Conservation (phyloP, 1,140 invertebrate species). For the Venturia canescens region DNA sequence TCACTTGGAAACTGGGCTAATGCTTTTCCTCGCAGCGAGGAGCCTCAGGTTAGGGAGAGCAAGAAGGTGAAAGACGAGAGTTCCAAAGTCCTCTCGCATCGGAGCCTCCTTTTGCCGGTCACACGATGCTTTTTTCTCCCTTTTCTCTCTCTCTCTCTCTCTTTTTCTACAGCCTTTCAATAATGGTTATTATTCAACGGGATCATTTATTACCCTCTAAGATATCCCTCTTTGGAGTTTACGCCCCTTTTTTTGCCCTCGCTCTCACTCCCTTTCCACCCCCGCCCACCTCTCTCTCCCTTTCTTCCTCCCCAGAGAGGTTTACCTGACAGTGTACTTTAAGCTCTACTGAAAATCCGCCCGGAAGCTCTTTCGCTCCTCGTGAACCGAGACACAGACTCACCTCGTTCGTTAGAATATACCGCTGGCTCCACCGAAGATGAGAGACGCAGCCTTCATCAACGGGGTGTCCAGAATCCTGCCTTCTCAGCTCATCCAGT, state of each 20-base stretch:
- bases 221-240: not conserved
- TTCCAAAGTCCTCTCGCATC: constrained; percentile 60
- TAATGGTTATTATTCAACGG: constrained; percentile 67
- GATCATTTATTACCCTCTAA: constrained; percentile 60
- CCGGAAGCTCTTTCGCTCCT: constrained; percentile 38
- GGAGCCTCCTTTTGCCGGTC: constrained; percentile 49
- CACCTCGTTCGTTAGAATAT: constrained; percentile 46
- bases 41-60: constrained; percentile 52
- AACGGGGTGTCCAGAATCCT: too few relatives aligned
- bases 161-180: constrained; percentile 58
- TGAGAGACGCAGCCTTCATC: not conserved
- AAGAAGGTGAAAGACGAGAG: constrained; percentile 12
- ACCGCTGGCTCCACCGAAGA: not conserved
- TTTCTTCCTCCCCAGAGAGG: not conserved
- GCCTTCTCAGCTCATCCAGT: too few relatives aligned
- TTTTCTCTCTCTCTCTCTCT: not conserved
- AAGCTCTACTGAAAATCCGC: constrained; percentile 18
- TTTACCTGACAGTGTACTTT: constrained; percentile 35
- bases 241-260: not conserved
- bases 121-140: constrained; percentile 10
- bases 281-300: not conserved
- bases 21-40: constrained; percentile 50
- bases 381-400: constrained; percentile 36
- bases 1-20: constrained; percentile 64
- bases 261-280: not conserved